Evolutionary conservation across 2,797 vertebrate species (phyloP), one percentile per base, ranked within the genome.

Genomic region (Phoxinus dragarum): DNA sequence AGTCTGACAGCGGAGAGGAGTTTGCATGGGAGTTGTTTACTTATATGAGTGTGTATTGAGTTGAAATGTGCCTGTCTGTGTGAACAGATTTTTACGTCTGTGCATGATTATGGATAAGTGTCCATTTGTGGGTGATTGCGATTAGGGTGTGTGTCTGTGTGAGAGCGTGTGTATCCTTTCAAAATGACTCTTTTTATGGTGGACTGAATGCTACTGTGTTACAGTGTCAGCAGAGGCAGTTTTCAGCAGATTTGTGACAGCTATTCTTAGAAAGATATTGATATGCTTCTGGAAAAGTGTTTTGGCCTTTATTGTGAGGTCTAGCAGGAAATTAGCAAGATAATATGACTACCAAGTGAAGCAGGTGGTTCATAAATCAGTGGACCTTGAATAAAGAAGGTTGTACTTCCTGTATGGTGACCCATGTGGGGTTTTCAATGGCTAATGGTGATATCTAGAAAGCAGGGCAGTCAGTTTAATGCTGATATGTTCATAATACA

Each of bases 1-100:
- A 80, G 80, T 78, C 90, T 93, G 92, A 94, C 94, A 94, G 92
- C 90, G 84, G 84, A 90, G 89, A 90, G 85, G 89, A 86, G 88
- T 91, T 91, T 88, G 87, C 88, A 88, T 89, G 72, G 42, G 67
- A 59, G 52, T 76, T 76, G 76, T 64, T 66, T 76, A 36, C 23
- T 71, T 82, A 71, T 77, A 52, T 72, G 42, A 47, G 82, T 78
- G 61, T 66, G 31, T 80, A 52, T 44, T 61, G 61, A 83, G 44
- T 71, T 59, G 73, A 79, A 61, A 44, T 73, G 74, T 16, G 21
- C 66, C 54, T 68, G 36, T 66, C 79, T 34, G 49, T 42, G 31
- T 36, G 75, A 27, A 61, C 64, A 54, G 38, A 72, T 79, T 67
- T 72, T 59, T 52, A 40, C n/a, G 34, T 59, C 47, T 75, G 61